These are phyloP conservation scores for Babyrousa celebensis DNA, from an alignment of 2,797 vertebrate species.

Conservation along the genomic window DNA sequence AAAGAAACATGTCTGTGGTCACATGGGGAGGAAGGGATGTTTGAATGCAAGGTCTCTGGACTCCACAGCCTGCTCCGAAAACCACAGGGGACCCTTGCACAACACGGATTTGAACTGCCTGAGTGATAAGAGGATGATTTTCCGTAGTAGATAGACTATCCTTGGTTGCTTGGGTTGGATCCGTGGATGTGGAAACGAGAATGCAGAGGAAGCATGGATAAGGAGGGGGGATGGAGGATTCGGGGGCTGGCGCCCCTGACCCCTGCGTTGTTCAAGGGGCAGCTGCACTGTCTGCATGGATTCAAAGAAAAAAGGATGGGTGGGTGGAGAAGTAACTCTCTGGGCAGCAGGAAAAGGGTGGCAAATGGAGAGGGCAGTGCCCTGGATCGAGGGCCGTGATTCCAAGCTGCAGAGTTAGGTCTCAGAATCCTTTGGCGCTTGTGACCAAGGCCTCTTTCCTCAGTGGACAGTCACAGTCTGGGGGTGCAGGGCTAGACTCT, in stretches of 20 bases:
- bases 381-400: not conserved
- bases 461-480: too few relatives aligned
- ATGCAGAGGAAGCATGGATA: not conserved
- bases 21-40: fast-evolving
- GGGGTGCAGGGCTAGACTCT: not conserved
- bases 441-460: not conserved
- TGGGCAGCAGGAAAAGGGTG: not conserved
- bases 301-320: not conserved
- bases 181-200: not conserved
- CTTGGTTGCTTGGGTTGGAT: not conserved
- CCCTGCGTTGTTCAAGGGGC: too few relatives aligned
- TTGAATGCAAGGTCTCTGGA: not conserved
- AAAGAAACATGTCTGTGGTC: not conserved
- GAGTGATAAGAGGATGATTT: not conserved
- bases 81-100: not conserved
- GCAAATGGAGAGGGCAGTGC: not conserved
- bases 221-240: not conserved
- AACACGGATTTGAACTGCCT: not conserved
- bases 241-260: too few relatives aligned
- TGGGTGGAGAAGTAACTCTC: not conserved
- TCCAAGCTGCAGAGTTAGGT: not conserved
- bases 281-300: too few relatives aligned
- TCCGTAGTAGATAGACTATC: not conserved
- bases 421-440: not conserved
- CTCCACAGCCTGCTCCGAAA: too few relatives aligned